A percentile compares a stretch with the other conserved stretches of the same genome.
Evolutionary conservation across 1,140 invertebrate species (phyloP).

Genomic region (Bombus confusus): DNA sequence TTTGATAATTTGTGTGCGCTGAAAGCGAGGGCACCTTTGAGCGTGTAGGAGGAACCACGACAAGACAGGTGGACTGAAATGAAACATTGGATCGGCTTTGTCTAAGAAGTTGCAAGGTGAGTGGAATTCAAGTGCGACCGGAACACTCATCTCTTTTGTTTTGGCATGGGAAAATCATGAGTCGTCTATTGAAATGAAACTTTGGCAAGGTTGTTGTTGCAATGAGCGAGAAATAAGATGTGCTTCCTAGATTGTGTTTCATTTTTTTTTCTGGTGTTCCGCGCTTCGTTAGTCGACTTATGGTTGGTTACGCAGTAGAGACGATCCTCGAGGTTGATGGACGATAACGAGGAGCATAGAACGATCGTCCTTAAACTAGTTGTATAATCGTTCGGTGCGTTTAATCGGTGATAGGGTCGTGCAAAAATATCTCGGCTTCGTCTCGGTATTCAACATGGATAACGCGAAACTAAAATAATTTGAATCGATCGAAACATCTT

Average conservation of each 20-base stretch:
- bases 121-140: slow-evolving; percentile 14
- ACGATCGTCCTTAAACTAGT: background rate
- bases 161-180: slow-evolving; percentile 18
- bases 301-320: background rate
- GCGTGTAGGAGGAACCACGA: slow-evolving; percentile 26
- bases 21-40: background rate
- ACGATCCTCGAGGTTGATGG: background rate
- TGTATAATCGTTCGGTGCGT: background rate
- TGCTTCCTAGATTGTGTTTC: background rate
- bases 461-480: background rate
- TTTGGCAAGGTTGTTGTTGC: background rate
- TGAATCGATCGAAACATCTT: background rate
- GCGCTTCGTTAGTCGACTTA: background rate
- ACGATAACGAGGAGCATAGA: background rate
- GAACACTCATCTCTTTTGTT: slow-evolving; percentile 4
- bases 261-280: background rate
- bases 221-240: slow-evolving; percentile 12
- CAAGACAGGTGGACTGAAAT: slow-evolving; percentile 56
- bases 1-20: slow-evolving; percentile 5
- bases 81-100: slow-evolving; percentile 60
- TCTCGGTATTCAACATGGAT: background rate
- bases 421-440: background rate
- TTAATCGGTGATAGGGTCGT: background rate
- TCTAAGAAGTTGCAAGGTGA: slow-evolving; percentile 64
- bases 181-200: background rate